A percentile compares a stretch with the other conserved stretches of the same genome.
Evolutionary conservation across 2,113 vertebrate species (phyloP).

Genomic region (Syrrhaptes paradoxus): DNA sequence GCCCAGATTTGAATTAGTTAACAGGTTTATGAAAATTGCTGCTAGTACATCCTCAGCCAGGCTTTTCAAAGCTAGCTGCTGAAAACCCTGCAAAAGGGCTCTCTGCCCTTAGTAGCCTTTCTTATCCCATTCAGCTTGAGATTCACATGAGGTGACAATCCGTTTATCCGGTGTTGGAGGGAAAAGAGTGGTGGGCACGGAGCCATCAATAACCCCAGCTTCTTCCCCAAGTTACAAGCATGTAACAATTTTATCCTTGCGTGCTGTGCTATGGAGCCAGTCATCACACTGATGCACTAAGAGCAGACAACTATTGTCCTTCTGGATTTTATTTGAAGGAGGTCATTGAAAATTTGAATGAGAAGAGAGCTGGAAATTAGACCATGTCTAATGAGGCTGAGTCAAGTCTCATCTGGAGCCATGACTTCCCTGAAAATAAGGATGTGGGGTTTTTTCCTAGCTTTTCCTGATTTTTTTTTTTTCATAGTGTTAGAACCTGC

Average conservation of each 20-base stretch:
- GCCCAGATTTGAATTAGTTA: neutral
- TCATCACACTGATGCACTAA: neutral
- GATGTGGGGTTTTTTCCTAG: neutral
- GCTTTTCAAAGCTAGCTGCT: neutral
- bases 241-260: neutral
- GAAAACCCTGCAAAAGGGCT: neutral
- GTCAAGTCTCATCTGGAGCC: neutral
- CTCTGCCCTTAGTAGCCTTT: neutral
- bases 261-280: neutral
- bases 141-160: neutral
- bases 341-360: neutral
- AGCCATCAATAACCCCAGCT: neutral
- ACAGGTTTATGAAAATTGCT: neutral
- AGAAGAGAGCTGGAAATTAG: neutral
- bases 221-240: neutral
- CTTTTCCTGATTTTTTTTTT: neutral
- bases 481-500: neutral
- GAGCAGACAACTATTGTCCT: neutral
- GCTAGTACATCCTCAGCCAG: neutral
- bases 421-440: neutral
- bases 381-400: neutral
- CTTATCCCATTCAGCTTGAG: neutral
- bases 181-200: neutral
- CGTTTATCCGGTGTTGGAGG: neutral
- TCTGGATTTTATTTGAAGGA: neutral